These are phyloP conservation scores for Epinephelus moara DNA, from an alignment of 2,113 vertebrate genomes.

Conservation along the genomic window DNA sequence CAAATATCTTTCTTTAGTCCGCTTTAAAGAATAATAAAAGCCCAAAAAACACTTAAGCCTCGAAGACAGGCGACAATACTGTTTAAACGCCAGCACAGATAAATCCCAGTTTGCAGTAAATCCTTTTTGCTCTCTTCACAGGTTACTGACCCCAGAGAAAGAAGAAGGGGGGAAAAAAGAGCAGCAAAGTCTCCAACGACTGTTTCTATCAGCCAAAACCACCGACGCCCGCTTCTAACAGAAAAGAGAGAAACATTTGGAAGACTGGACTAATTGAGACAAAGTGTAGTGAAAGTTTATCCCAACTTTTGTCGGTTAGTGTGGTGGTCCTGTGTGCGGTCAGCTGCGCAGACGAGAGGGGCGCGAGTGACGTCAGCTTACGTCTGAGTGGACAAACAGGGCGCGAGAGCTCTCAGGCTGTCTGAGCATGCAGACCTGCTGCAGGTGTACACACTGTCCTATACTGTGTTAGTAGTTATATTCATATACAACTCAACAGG, in stretches of 20 bases:
- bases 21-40: background rate
- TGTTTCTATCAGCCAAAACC: slow-evolving; percentile 67
- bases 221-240: slow-evolving; percentile 48
- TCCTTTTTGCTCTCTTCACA: slow-evolving; percentile 49
- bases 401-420: slow-evolving; percentile 20
- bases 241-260: slow-evolving; percentile 64
- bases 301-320: slow-evolving; percentile 1
- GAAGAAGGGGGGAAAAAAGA: background rate
- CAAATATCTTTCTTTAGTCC: background rate
- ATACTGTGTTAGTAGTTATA: background rate
- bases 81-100: slow-evolving; percentile 8
- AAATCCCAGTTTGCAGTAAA: slow-evolving; percentile 59
- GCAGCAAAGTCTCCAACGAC: slow-evolving; percentile 19
- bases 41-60: background rate
- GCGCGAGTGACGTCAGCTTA: slow-evolving; percentile 70
- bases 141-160: slow-evolving; percentile 74
- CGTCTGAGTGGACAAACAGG: slow-evolving; percentile 31
- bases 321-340: slow-evolving; percentile 28
- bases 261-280: background rate
- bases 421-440: slow-evolving; percentile 9
- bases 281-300: slow-evolving; percentile 22
- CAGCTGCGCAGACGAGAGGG: slow-evolving; percentile 47
- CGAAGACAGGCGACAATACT: background rate
- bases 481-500: too few relatives aligned
- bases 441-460: slow-evolving; percentile 28